phyloP scores from a whole-genome alignment of 1,140 invertebrate genomes.

The Drosophila repleta region DNA sequence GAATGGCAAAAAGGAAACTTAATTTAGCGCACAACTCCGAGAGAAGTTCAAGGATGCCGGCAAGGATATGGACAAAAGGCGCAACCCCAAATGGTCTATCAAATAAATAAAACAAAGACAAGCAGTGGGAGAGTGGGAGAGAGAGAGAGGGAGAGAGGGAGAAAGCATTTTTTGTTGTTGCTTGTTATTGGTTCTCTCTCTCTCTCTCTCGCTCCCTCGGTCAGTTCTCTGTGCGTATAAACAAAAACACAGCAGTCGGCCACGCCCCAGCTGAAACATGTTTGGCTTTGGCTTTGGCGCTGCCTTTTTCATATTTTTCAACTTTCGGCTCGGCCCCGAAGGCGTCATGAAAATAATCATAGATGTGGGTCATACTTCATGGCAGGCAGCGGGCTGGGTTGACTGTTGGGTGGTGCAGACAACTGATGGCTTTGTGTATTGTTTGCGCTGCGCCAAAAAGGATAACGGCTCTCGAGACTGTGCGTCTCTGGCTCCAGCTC shows the following conservation, averaged over 20 bases:
- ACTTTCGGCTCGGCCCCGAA: slow-evolving; percentile 69
- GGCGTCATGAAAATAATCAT: slow-evolving; percentile 81
- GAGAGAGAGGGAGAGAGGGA: not conserved
- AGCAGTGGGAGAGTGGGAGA: not conserved
- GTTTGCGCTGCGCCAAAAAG: slow-evolving; percentile 43
- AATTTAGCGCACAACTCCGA: slow-evolving; percentile 73
- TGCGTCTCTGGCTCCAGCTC: slow-evolving; percentile 27
- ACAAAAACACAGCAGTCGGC: slow-evolving; percentile 19
- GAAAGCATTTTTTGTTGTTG: slow-evolving; percentile 39
- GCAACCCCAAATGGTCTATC: slow-evolving; percentile 70
- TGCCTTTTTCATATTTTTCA: slow-evolving; percentile 70
- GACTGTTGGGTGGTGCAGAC: slow-evolving; percentile 4
- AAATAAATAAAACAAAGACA: slow-evolving; percentile 75
- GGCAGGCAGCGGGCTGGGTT: not conserved
- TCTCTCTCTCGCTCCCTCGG: slow-evolving; percentile 4
- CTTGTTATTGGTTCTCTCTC: not conserved
- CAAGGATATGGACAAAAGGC: slow-evolving; percentile 62
- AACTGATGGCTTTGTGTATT: slow-evolving; percentile 43
- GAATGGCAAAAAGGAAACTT: slow-evolving; percentile 66
- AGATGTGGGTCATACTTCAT: slow-evolving; percentile 76
- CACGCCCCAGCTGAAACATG: slow-evolving; percentile 13
- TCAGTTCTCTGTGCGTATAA: slow-evolving; percentile 9
- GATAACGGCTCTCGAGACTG: slow-evolving; percentile 54
- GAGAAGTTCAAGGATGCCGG: slow-evolving; percentile 71
- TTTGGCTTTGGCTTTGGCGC: slow-evolving; percentile 19